Base-by-base conservation (phyloP, 2,888 invertebrate species). In the Dendrolimus pini region DNA sequence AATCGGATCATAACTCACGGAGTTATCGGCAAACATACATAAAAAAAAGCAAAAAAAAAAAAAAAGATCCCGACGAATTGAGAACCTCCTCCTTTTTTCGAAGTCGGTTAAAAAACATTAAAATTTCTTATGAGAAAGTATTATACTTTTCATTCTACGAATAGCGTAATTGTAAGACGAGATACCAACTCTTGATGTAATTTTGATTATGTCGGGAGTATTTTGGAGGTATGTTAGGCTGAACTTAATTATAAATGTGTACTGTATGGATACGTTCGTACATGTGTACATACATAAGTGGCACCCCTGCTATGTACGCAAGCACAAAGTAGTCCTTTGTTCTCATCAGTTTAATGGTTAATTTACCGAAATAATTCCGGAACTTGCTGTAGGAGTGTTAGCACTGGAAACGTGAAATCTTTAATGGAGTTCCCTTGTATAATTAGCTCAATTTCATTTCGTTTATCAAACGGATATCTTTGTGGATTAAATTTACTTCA, bases 361-460 rank as follows among this genome's bases (percentile, higher is more conserved):
- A 72, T 70, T 72, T 65, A 64, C 61, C 63, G 63, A 64, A 71
- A 68, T 69, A 66, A 64, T 65, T 65, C 67, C 66, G 68, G 65
- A 72, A 68, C 69, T 66, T 57, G 55, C 47, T 59, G 60, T 57
- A 58, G 56, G 59, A 59, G 60, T 63, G 62, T 62, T 63, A 65
- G 63, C 61, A 60, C 62, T 59, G 62, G 53, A 53, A 62, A 61
- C 65, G 65, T 56, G 62, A 65, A 75, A 72, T 71, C 70, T 71
- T 63, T 66, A 65, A 68, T 66, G 67, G 70, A 61, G 69, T 69
- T 59, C 61, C 65, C 57, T 60, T 60, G 60, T 54, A 61, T 69
- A 69, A 69, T 71, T 69, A 66, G 63, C 66, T 69, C 52, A 58
- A 60, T 63, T 64, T 59, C 56, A 58, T 55, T 62, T 63, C 60